Conservation (phyloP, 2,797 vertebrate genomes). For the Cichlasoma orientale region DNA sequence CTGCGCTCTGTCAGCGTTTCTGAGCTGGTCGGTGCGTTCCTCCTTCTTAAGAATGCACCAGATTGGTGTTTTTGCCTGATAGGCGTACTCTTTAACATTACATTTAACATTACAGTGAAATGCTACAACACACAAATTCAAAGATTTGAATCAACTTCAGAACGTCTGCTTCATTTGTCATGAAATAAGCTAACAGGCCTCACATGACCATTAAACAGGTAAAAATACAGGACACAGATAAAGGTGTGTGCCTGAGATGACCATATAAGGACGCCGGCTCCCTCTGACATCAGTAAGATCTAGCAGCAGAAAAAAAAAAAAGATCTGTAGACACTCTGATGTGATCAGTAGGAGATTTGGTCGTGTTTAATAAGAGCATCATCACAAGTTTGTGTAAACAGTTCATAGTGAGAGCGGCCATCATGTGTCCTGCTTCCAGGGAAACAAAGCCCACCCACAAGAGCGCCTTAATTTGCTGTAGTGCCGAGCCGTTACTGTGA, state of each 20-base stretch:
- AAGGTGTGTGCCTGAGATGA: not conserved
- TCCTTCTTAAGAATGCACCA: too few relatives aligned
- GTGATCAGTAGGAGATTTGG: not conserved
- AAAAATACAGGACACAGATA: not conserved
- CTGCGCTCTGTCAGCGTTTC: not conserved
- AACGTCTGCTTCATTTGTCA: not conserved
- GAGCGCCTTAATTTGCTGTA: not conserved
- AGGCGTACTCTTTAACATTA: not conserved
- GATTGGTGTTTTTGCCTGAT: too few relatives aligned
- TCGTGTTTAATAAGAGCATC: not conserved
- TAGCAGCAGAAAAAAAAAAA: accelerated
- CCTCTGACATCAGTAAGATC: not conserved
- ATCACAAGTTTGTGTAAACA: not conserved
- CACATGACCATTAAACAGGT: not conserved
- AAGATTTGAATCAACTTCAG: not conserved
- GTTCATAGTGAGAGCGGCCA: too few relatives aligned
- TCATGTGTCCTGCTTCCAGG: not conserved
- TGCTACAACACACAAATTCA: not conserved
- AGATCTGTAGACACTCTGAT: not conserved
- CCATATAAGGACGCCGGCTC: accelerated
- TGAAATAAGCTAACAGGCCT: not conserved
- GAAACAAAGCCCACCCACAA: not conserved
- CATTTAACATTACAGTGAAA: not conserved
- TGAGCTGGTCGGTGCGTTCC: too few relatives aligned
- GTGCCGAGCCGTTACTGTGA: not conserved